These are phyloP conservation scores for Patella pellucida DNA, from an alignment of 2,888 invertebrate species.

Conservation along the genomic window DNA sequence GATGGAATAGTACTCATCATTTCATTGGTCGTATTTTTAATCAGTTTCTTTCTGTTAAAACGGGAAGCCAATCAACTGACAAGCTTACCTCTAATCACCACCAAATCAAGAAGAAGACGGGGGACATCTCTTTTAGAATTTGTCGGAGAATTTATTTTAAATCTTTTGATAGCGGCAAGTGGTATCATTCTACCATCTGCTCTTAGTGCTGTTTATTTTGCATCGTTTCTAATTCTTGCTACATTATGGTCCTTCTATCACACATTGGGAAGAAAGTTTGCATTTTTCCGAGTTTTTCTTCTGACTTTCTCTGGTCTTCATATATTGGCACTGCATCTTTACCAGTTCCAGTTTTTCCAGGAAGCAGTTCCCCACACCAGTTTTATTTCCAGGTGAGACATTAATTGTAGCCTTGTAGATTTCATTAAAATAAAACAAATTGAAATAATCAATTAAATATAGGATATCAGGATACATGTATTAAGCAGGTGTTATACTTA, in stretches of 20 bases:
- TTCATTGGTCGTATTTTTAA: constrained; percentile 53
- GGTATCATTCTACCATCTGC: constrained; percentile 87
- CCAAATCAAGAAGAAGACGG: constrained; percentile 32
- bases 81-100: constrained; percentile 28
- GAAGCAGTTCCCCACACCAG: constrained; percentile 79
- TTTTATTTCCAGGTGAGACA: constrained; percentile 81
- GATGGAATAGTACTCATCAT: constrained; percentile 60
- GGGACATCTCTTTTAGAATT: constrained; percentile 45
- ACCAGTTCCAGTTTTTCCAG: constrained; percentile 88
- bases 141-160: constrained; percentile 54
- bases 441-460: no score
- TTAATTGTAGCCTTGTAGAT: no score
- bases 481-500: no score
- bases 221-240: constrained; percentile 85
- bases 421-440: no score
- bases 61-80: constrained; percentile 16
- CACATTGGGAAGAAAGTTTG: constrained; percentile 83
- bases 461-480: no score
- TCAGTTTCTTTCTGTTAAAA: constrained; percentile 20
- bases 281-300: constrained; percentile 70
- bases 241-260: constrained; percentile 82
- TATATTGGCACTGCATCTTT: constrained; percentile 81
- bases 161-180: constrained; percentile 59
- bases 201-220: constrained; percentile 87
- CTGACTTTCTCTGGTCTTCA: constrained; percentile 82